Conservation (phyloP, 2,888 invertebrate species). For the Anaspis maculata region DNA sequence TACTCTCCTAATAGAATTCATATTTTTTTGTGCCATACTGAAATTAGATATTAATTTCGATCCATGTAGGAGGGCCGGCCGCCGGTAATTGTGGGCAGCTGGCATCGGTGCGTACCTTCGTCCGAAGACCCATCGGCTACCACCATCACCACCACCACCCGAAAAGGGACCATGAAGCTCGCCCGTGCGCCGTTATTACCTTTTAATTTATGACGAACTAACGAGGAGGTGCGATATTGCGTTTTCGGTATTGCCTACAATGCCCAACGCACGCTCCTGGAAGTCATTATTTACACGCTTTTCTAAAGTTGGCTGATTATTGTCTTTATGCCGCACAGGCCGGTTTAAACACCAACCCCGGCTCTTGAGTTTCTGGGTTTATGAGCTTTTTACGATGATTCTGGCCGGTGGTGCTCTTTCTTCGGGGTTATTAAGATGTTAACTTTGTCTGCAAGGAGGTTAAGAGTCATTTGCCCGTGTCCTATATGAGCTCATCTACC, state of each 20-base stretch:
- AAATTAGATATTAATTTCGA: conserved; percentile 27
- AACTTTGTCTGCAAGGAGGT: conserved; percentile 4
- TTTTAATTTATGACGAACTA: conserved; percentile 16
- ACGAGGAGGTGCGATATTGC: conserved; percentile 23
- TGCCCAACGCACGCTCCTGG: conserved; percentile 16
- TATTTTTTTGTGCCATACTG: conserved; percentile 18
- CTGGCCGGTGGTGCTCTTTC: not conserved
- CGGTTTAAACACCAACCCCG: too few species aligned
- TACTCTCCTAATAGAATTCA: conserved; percentile 11
- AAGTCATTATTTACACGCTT: conserved; percentile 21
- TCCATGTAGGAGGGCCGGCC: conserved; percentile 25
- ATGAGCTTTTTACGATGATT: conserved; percentile 7
- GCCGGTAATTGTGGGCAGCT: conserved; percentile 22
- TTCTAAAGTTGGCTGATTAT: conserved; percentile 17
- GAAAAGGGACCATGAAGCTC: conserved; percentile 16
- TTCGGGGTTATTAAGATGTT: conserved; percentile 7
- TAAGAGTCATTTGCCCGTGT: too few species aligned
- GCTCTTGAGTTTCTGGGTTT: too few species aligned
- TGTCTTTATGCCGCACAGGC: conserved; percentile 11
- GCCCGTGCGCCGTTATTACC: conserved; percentile 11
- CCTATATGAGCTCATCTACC: too few species aligned
- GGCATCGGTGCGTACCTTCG: conserved; percentile 14
- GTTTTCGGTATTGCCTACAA: conserved; percentile 14
- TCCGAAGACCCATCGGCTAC: conserved; percentile 17
- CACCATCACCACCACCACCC: too few species aligned